Conservation (phyloP, 2,888 invertebrate genomes). For the Amblyjoppa proteus region DNA sequence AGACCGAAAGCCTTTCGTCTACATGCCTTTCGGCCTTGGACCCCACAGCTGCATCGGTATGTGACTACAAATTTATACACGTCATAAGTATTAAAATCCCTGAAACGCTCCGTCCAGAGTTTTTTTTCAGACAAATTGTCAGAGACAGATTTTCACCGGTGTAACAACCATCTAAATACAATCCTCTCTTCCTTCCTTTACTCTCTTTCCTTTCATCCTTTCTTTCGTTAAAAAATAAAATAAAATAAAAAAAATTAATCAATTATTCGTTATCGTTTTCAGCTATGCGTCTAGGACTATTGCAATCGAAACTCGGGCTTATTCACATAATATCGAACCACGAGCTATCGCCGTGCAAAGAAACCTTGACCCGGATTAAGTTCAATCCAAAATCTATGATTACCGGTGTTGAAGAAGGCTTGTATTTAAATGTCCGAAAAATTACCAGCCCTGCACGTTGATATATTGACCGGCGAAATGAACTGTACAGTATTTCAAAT, state of each 20-base stretch:
- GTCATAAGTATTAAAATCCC: too few species aligned
- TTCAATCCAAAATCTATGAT: conserved; percentile 71
- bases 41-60: conserved; percentile 82
- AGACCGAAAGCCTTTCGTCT: conserved; percentile 74
- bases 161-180: background rate
- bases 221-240: too few species aligned
- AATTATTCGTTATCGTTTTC: too few species aligned
- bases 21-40: conserved; percentile 82
- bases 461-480: too few species aligned
- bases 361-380: conserved; percentile 73
- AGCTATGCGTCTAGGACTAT: conserved; percentile 71
- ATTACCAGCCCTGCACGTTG: conserved; percentile 10
- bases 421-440: conserved; percentile 73
- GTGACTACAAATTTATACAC: background rate
- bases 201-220: too few species aligned
- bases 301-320: conserved; percentile 77
- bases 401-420: conserved; percentile 67
- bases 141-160: background rate
- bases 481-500: conserved; percentile 62
- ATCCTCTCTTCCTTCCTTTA: background rate
- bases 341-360: conserved; percentile 69
- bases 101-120: too few species aligned
- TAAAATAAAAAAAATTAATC: too few species aligned
- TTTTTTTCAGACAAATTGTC: too few species aligned
- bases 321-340: conserved; percentile 75